These are phyloP conservation scores for Pterocles burchelli DNA, from an alignment of 2,113 vertebrate species.

Conservation along the genomic window DNA sequence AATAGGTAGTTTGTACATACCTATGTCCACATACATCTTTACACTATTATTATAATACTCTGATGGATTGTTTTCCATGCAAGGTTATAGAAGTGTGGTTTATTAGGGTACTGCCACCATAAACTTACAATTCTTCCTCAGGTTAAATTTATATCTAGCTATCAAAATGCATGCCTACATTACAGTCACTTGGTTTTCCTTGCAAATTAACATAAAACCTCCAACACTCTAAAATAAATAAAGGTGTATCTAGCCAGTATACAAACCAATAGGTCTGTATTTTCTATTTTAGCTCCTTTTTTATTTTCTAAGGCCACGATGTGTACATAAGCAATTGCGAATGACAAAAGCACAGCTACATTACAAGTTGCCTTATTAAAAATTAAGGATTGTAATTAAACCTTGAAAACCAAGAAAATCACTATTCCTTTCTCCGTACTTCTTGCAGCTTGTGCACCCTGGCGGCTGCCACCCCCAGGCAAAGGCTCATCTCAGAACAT, in stretches of 20 bases:
- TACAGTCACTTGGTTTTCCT: background rate
- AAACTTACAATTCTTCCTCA: background rate
- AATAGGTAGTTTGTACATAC: background rate
- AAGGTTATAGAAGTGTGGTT: slow-evolving; percentile 45
- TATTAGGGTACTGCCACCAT: slow-evolving; percentile 12
- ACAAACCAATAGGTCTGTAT: background rate
- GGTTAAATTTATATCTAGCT: slow-evolving; percentile 25
- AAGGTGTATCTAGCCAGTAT: background rate
- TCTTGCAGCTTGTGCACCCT: fast-evolving
- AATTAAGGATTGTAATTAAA: slow-evolving; percentile 3
- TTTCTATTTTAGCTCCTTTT: background rate
- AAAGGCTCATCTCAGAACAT: background rate
- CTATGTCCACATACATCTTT: background rate
- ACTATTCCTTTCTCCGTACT: background rate
- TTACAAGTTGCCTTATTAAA: background rate
- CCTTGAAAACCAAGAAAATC: background rate
- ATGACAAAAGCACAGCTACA: fast-evolving
- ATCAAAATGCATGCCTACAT: slow-evolving; percentile 10
- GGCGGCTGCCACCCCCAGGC: fast-evolving
- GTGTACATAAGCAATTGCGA: background rate
- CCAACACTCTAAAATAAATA: background rate
- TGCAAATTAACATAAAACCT: background rate
- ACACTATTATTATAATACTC: background rate
- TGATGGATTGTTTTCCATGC: background rate
- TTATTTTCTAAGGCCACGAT: background rate